Evolutionary conservation across 1,140 invertebrate genomes (phyloP).

Genomic region (Rhysida immarginata): DNA sequence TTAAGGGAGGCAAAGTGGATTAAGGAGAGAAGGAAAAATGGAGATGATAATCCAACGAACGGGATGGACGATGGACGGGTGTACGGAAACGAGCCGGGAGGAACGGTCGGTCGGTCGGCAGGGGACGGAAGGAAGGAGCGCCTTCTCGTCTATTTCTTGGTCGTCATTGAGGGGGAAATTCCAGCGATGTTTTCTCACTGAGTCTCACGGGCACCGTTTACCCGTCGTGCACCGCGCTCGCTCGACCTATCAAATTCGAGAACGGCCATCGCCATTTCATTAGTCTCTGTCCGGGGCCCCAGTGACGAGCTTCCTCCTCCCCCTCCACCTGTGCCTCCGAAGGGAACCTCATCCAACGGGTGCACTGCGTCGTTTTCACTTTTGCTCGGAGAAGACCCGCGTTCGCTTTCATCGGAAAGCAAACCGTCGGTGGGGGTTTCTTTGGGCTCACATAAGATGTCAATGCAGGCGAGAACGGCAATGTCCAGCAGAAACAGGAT

Average conservation of each 20-base stretch:
- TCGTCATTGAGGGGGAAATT: not conserved
- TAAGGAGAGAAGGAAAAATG: too few relatives aligned
- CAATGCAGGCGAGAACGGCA: too few relatives aligned
- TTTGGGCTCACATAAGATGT: too few relatives aligned
- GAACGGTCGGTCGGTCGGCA: not conserved
- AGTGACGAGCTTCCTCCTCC: not conserved
- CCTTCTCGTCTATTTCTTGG: not conserved
- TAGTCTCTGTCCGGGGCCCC: slow-evolving; percentile 1
- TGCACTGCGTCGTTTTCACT: not conserved
- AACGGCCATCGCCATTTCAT: slow-evolving; percentile 5
- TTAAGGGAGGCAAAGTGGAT: too few relatives aligned
- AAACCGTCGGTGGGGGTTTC: too few relatives aligned
- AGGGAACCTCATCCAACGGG: not conserved
- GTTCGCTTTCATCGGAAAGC: not conserved
- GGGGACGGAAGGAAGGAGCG: not conserved
- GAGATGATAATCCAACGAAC: not conserved
- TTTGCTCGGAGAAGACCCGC: not conserved
- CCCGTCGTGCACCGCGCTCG: slow-evolving; percentile 1
- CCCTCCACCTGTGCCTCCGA: not conserved
- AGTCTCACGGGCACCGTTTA: not conserved
- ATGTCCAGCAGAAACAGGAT: too few relatives aligned
- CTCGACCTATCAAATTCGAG: slow-evolving; percentile 7
- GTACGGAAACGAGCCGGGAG: not conserved
- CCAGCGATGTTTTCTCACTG: too few relatives aligned
- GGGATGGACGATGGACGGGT: not conserved